Conservation (phyloP, 2,888 invertebrate species). For the Gerris lacustris region DNA sequence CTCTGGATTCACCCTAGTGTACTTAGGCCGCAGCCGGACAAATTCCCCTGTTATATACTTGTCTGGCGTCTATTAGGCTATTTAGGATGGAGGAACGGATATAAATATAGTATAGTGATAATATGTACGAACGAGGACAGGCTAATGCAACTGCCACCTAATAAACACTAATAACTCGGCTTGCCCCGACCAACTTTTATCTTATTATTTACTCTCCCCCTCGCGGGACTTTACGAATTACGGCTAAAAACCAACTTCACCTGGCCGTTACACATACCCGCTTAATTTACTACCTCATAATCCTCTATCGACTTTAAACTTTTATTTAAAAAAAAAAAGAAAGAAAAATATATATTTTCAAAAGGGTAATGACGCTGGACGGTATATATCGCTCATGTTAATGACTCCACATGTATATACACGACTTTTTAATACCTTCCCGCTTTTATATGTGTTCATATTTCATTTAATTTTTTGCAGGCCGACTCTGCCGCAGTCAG, state of each 20-base stretch:
- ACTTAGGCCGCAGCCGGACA: too few species aligned
- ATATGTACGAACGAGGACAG: not conserved
- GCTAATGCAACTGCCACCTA: not conserved
- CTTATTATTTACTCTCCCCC: slow-evolving; percentile 1
- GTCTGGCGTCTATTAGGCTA: too few species aligned
- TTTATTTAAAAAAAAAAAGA: not conserved
- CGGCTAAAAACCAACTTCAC: not conserved
- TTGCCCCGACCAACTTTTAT: not conserved
- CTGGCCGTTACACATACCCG: not conserved
- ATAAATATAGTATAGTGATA: too few species aligned
- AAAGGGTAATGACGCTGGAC: not conserved
- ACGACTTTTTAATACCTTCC: too few species aligned
- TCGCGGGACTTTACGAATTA: not conserved
- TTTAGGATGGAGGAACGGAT: too few species aligned
- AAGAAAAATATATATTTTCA: not conserved
- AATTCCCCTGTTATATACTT: too few species aligned
- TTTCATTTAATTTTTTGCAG: too few species aligned
- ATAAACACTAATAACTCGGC: slow-evolving; percentile 1
- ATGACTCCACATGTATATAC: not conserved
- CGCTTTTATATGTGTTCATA: too few species aligned
- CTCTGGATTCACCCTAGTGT: too few species aligned
- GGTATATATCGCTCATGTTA: not conserved
- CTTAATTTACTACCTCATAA: not conserved
- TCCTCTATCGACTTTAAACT: not conserved
- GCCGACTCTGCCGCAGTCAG: too few species aligned